These are phyloP conservation scores for Diplodus puntazzo DNA, from an alignment of 2,797 vertebrate species.

Conservation along the genomic window DNA sequence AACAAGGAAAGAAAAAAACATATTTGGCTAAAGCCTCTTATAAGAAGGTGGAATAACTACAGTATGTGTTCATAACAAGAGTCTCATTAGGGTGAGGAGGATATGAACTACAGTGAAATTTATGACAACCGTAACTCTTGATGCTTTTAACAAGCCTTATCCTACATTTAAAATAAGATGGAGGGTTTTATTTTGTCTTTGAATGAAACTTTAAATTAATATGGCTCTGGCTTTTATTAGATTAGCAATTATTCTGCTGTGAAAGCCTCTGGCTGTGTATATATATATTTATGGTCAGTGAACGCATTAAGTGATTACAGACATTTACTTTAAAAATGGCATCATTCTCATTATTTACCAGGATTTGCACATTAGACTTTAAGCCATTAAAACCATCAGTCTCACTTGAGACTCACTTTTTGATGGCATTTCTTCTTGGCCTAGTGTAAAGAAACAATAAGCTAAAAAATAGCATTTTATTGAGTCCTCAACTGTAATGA, in stretches of 20 bases:
- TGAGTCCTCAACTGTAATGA: neutral
- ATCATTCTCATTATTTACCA: neutral
- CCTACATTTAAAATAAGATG: neutral
- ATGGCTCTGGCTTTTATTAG: neutral
- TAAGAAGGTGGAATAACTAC: conserved; percentile 21
- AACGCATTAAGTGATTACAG: neutral
- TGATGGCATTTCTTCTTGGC: too few species aligned
- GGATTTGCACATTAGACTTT: neutral
- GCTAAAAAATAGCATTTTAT: neutral
- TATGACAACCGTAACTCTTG: too few species aligned
- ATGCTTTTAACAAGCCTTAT: too few species aligned
- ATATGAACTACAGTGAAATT: neutral
- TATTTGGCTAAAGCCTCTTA: conserved; percentile 46
- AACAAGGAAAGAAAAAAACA: conserved; percentile 32
- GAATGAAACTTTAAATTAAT: neutral
- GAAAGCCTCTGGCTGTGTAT: neutral
- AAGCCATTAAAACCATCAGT: neutral
- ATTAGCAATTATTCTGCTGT: neutral
- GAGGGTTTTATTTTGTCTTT: neutral
- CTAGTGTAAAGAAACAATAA: too few species aligned
- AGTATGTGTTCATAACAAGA: conserved; percentile 13
- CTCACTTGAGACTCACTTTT: too few species aligned
- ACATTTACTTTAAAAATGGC: neutral
- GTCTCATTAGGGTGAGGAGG: conserved; percentile 41
- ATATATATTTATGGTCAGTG: neutral